phyloP scores from a whole-genome alignment of 2,888 invertebrate species.

The Syrphus vitripennis region DNA sequence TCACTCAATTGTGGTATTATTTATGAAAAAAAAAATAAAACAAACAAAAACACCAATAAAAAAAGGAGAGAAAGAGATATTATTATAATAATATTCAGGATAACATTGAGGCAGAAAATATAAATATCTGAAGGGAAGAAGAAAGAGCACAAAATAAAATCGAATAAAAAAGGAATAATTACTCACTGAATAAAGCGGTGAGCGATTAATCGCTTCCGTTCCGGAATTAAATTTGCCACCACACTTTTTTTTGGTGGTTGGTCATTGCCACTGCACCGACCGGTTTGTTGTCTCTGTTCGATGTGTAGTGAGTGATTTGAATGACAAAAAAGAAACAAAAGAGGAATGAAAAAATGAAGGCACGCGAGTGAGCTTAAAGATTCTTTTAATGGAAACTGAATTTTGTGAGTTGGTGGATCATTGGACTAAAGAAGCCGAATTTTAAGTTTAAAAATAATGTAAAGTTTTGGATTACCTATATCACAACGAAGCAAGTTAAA shows the following conservation, averaged over 20 bases:
- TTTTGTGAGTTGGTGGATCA: too few species aligned
- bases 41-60: neutral
- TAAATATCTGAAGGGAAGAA: slow-evolving; percentile 25
- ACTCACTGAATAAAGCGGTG: slow-evolving; percentile 55
- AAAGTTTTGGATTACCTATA: too few species aligned
- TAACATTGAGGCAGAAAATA: neutral
- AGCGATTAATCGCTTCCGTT: slow-evolving; percentile 63
- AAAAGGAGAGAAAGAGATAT: neutral
- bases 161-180: slow-evolving; percentile 53
- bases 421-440: too few species aligned
- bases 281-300: neutral
- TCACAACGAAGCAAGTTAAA: too few species aligned
- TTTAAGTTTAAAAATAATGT: too few species aligned
- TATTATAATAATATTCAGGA: slow-evolving; percentile 22
- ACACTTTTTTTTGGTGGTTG: neutral
- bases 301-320: neutral
- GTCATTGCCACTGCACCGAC: too few species aligned
- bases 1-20: slow-evolving; percentile 33
- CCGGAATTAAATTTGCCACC: slow-evolving; percentile 56
- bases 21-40: neutral
- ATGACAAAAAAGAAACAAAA: neutral
- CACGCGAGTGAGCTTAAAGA: too few species aligned
- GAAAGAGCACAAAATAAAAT: slow-evolving; percentile 23
- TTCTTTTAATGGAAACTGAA: too few species aligned
- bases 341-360: too few species aligned